Evolutionary conservation across 2,888 invertebrate genomes (phyloP), one percentile per base, ranked within the genome.

Genomic region (Cerastoderma edule): DNA sequence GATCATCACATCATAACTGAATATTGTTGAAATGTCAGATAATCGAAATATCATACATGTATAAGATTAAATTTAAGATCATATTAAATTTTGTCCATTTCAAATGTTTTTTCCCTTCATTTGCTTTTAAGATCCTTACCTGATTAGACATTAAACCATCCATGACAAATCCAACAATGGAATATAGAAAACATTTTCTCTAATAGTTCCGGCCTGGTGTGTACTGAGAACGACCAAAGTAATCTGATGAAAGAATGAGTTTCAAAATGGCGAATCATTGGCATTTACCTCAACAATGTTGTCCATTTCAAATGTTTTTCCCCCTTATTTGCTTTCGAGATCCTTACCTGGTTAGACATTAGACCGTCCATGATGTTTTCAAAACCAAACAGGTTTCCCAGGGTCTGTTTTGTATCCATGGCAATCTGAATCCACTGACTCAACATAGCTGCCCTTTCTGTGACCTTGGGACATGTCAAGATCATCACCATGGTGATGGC

Each of bases 371-470:
- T 98, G 56, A 98, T 96, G 22, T 96, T 96, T 85, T 96, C 96
- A 92, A 98, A 98, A 0, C 97, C 97, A 91, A 96, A 98, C 0
- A 98, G 94, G 93, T 98, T 98, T 19, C 98, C 98, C 19, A 97
- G 94, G 0, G 97, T 97, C 0, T 96, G 96, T 93, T 97, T 97
- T 0, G 96, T 96, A 91, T 98, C 98, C 19, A 97, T 95, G 1
- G 98, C 98, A 39, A 98, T 94, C 90, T 97, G 96, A 87, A 98
- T 97, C 98, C 98, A 98, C 92, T 97, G 97, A 92, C 97, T 96
- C 32, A 98, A 94, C 19, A 96, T 95, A 87, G 96, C 96, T 0
- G 97, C 97, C 53, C 98, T 94, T 70, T 93, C 93, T 30, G 85
- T 85, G 19, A 88, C 86, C n/a, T 96, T 96, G 71, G 95, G 95